Evolutionary conservation across 1,140 invertebrate species (phyloP).

Genomic region (Gryllus bimaculatus): DNA sequence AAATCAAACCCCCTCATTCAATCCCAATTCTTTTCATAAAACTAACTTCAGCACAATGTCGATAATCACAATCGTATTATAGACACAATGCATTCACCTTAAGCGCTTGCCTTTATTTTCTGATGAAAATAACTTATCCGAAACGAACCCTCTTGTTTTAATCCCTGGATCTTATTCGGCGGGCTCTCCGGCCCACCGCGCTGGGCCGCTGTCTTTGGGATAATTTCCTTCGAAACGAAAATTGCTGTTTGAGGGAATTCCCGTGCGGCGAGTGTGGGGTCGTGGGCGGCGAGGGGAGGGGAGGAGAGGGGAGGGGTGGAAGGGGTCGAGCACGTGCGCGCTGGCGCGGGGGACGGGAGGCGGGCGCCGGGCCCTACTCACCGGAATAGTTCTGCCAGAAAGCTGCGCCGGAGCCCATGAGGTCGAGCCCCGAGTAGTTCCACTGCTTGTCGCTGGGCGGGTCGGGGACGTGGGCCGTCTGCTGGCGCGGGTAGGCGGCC

Average conservation of each 20-base stretch:
- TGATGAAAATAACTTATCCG: not conserved
- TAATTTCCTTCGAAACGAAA: not conserved
- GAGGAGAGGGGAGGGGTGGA: not conserved
- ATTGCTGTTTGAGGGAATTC: not conserved
- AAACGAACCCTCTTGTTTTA: conserved; percentile 4
- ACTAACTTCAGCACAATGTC: not conserved
- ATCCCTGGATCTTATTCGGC: not conserved
- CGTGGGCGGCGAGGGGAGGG: not conserved
- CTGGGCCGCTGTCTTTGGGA: not conserved
- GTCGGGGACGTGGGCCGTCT: conserved; percentile 34
- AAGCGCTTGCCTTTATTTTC: not conserved
- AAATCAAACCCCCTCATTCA: not conserved
- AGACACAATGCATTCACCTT: not conserved
- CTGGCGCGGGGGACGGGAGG: not conserved
- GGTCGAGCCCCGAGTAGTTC: conserved; percentile 35
- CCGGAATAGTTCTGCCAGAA: conserved; percentile 85
- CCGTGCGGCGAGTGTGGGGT: too few species aligned
- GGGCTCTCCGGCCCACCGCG: not conserved
- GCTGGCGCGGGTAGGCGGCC: conserved; percentile 26
- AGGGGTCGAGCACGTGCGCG: not conserved
- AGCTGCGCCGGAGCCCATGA: conserved; percentile 45
- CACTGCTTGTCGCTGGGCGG: conserved; percentile 40
- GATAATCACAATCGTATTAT: conserved; percentile 1
- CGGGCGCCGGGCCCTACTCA: conserved; percentile 35
- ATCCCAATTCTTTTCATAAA: not conserved